Conservation (phyloP, 2,888 invertebrate species). For the Chaitophorus viminalis region DNA sequence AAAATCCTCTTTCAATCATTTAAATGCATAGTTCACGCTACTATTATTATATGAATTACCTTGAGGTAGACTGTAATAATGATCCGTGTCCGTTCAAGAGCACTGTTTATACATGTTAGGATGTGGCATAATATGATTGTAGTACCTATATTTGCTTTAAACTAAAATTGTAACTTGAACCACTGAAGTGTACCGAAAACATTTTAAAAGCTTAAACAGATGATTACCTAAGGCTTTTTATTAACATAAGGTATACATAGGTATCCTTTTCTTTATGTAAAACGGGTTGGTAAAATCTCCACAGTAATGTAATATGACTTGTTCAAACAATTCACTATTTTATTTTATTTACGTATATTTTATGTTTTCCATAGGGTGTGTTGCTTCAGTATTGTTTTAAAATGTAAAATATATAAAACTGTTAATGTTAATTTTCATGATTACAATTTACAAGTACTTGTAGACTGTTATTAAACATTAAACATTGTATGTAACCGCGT, state of each 20-base stretch:
- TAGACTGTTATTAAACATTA: too few species aligned
- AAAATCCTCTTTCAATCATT: background rate
- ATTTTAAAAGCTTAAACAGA: constrained; percentile 30
- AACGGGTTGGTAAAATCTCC: background rate
- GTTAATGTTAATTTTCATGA: too few species aligned
- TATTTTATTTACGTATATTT: constrained; percentile 3
- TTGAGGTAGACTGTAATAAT: too few species aligned
- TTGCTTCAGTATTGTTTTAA: too few species aligned
- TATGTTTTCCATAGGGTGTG: background rate
- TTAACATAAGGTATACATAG: background rate
- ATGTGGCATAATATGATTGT: background rate
- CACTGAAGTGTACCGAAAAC: constrained; percentile 9
- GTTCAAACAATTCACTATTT: background rate
- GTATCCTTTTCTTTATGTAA: background rate
- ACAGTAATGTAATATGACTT: background rate
- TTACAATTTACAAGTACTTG: too few species aligned
- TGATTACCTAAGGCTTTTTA: constrained; percentile 16
- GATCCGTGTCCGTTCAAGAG: background rate
- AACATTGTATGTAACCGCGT: too few species aligned
- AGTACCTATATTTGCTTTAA: background rate
- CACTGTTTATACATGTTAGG: background rate
- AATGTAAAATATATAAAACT: too few species aligned
- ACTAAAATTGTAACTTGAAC: background rate
- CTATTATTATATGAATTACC: too few species aligned
- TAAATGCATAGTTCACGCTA: background rate